phyloP scores from a whole-genome alignment of 2,113 vertebrate species.

The Cricetomys ansorgei region DNA sequence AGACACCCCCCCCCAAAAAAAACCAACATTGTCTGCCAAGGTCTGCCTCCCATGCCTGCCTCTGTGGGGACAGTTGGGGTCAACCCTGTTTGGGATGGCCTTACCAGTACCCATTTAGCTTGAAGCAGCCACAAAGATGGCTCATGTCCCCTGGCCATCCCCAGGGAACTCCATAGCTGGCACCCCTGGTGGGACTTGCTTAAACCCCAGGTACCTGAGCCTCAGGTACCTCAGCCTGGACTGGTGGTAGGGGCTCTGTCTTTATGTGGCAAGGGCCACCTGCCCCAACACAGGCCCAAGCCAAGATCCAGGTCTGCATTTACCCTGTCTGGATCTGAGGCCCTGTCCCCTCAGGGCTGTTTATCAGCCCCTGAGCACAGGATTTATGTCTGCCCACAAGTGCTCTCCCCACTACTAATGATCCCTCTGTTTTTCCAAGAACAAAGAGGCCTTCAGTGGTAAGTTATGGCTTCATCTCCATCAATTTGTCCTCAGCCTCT shows the following conservation, averaged over 20 bases:
- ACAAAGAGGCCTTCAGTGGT: constrained; percentile 74
- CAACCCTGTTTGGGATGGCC: background rate
- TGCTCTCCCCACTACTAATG: constrained; percentile 66
- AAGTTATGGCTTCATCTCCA: constrained; percentile 69
- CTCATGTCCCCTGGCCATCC: too few species aligned
- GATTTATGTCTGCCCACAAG: constrained; percentile 69
- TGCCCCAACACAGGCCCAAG: background rate
- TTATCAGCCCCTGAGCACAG: constrained; percentile 52
- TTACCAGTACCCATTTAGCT: background rate
- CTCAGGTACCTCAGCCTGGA: background rate
- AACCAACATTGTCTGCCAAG: background rate
- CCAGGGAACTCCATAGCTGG: background rate
- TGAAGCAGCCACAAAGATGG: background rate
- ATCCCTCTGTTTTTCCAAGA: constrained; percentile 76
- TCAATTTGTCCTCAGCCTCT: constrained; percentile 72
- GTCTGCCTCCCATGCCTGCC: background rate
- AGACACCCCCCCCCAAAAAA: background rate
- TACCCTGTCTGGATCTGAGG: background rate
- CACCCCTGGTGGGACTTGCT: background rate
- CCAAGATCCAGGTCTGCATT: background rate
- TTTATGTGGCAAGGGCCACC: background rate
- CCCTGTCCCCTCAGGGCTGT: background rate
- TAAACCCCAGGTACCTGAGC: too few species aligned
- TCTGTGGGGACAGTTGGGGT: background rate
- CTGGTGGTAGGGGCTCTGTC: background rate